Base-by-base conservation (phyloP, 2,888 invertebrate genomes). In the Pseudococcus viburni region DNA sequence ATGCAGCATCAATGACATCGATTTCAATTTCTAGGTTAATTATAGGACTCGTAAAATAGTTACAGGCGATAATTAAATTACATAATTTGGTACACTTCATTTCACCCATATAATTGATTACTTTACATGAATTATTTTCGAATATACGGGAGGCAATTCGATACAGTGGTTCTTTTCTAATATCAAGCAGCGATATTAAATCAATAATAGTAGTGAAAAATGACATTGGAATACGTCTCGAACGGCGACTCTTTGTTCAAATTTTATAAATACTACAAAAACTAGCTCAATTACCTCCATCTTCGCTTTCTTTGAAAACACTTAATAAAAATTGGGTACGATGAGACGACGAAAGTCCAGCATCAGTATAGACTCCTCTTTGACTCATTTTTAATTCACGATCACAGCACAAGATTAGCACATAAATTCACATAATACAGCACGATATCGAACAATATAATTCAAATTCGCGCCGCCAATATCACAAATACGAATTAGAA, bases 241-340 rank as follows among this genome's bases (percentile, higher is more conserved):
- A 42, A 42, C 9, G 5, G 9, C 1, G 9, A 11, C 12, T 51
- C 15, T 51, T 51, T 51, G 51, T 51, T 64, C 19, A 19, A 64
- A 19, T 64, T n/a, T n/a, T 64, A 64, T n/a, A 64, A 64, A 26
- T 15, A 68, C 33, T 33, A 17, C 11, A 26, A 12, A 33, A 73
- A 73, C 0, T 42, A 85, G 19, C 5, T 77, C 26, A 3, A 33
- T 86, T 86, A 86, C 88, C 88, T 88, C 48, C 88, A 80, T 88
- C 88, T 88, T 88, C 88, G 39, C 88, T 88, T 11, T 88, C 88
- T 83, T 88, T 88, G 55, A 88, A 88, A 3, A 80, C 33, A 11
- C 7, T 80, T 12, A 80, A 83, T 33, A 88, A 83, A 19, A 77
- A 33, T n/a, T 77, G 51, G 6, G 88, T 39, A 7, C 42, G 80